These are phyloP conservation scores for Tachina lurida DNA, from an alignment of 2,888 invertebrate genomes.

Conservation along the genomic window DNA sequence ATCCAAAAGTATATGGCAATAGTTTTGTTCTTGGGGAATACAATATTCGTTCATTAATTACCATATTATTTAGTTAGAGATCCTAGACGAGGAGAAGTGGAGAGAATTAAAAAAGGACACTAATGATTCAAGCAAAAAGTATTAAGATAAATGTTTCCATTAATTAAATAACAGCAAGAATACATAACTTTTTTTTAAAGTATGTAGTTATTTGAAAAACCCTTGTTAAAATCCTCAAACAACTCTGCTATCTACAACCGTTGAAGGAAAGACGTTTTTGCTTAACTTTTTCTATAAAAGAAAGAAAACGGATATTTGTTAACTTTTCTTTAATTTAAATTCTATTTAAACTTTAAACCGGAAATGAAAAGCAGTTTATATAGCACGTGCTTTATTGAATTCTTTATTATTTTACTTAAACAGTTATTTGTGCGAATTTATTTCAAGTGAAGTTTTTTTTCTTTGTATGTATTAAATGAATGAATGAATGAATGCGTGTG, in stretches of 20 bases:
- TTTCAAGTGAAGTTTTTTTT: constrained; percentile 19
- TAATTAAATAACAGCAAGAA: constrained; percentile 33
- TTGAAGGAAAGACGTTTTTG: constrained; percentile 66
- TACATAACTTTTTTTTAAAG: constrained; percentile 2
- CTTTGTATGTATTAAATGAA: constrained; percentile 18
- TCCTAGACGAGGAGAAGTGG: constrained; percentile 30
- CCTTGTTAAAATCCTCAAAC: constrained; percentile 20
- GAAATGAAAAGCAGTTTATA: constrained; percentile 72
- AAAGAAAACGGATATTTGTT: constrained; percentile 70
- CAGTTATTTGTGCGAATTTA: constrained; percentile 17
- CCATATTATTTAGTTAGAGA: constrained; percentile 58
- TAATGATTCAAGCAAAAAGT: constrained; percentile 40
- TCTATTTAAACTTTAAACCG: constrained; percentile 68
- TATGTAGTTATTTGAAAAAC: constrained; percentile 19
- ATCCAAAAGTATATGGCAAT: constrained; percentile 42
- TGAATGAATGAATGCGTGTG: constrained; percentile 20
- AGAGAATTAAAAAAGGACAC: constrained; percentile 35
- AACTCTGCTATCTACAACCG: background rate
- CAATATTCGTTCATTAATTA: constrained; percentile 58
- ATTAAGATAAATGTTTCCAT: constrained; percentile 67
- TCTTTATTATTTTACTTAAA: constrained; percentile 24
- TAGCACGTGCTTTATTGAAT: constrained; percentile 71
- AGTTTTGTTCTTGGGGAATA: constrained; percentile 64
- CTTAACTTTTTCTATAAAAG: constrained; percentile 49
- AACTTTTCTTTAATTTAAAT: constrained; percentile 35